These are phyloP conservation scores for Oreocharis arfaki DNA, from an alignment of 2,113 vertebrate species.

Conservation along the genomic window DNA sequence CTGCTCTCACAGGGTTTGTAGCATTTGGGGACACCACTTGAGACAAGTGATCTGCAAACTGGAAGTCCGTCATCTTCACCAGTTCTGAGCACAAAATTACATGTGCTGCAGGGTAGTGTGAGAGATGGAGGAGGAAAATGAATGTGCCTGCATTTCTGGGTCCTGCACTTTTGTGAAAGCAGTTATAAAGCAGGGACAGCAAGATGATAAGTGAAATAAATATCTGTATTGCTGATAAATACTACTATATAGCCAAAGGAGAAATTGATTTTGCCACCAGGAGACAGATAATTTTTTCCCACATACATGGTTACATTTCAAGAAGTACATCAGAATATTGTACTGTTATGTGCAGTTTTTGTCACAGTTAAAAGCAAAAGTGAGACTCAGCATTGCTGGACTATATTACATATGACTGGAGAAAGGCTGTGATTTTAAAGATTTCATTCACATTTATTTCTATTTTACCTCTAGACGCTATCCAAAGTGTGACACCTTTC, in stretches of 20 bases:
- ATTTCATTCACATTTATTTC: not conserved
- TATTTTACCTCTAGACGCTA: not conserved
- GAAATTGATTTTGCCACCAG: constrained; percentile 19
- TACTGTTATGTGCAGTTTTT: not conserved
- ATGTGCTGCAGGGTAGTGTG: not conserved
- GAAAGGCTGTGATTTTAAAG: not conserved
- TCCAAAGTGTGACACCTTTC: not conserved
- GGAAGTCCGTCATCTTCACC: not conserved
- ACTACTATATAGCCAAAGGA: not conserved
- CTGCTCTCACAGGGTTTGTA: not conserved
- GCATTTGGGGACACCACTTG: not conserved
- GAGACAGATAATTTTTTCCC: not conserved
- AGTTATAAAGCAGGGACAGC: not conserved
- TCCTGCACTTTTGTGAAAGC: not conserved
- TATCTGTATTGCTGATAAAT: not conserved
- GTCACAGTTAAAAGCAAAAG: not conserved
- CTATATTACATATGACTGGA: not conserved
- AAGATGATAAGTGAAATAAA: not conserved
- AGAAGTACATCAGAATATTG: not conserved
- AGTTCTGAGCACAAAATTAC: not conserved
- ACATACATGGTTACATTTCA: not conserved
- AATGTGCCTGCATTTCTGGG: not conserved
- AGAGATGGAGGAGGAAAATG: not conserved
- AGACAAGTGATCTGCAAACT: not conserved
- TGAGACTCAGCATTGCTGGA: not conserved